These are phyloP conservation scores for Trissolcus japonicus DNA, from an alignment of 2,888 invertebrate species.

Conservation along the genomic window DNA sequence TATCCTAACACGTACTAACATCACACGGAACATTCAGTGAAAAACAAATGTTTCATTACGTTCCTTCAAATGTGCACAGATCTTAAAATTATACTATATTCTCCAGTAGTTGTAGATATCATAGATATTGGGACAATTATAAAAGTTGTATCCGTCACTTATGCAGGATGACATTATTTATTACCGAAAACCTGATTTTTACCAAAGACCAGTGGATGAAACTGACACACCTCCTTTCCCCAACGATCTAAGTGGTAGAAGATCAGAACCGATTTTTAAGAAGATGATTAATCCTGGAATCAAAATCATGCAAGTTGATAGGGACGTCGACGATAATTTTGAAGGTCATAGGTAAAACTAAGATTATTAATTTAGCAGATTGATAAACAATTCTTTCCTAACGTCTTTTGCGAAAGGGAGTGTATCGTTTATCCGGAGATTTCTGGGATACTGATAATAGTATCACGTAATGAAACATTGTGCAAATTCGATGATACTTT, in stretches of 20 bases:
- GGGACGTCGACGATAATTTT: constrained; percentile 67
- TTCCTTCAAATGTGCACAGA: constrained; percentile 22
- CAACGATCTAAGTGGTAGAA: constrained; percentile 59
- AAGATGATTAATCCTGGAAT: constrained; percentile 72
- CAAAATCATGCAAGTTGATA: constrained; percentile 73
- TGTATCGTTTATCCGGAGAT: constrained; percentile 49
- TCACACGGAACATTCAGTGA: constrained; percentile 23
- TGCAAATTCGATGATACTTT: background rate
- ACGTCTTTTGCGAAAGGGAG: constrained; percentile 47
- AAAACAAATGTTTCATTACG: constrained; percentile 52
- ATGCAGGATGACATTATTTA: constrained; percentile 59
- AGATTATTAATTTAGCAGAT: constrained; percentile 18
- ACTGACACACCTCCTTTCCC: constrained; percentile 73
- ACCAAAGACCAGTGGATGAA: constrained; percentile 71
- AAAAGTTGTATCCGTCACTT: constrained; percentile 32
- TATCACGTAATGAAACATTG: constrained; percentile 52
- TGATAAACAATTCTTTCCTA: background rate
- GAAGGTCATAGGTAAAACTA: constrained; percentile 68
- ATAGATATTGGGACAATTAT: constrained; percentile 2
- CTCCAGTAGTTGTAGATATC: constrained; percentile 18
- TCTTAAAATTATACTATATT: constrained; percentile 19
- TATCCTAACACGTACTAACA: constrained; percentile 7
- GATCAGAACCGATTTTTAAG: constrained; percentile 65
- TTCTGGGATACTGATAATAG: constrained; percentile 6
- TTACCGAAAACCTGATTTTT: constrained; percentile 69